Percentiles rank a stretch among this genome's conserved stretches.
phyloP scores from a whole-genome alignment of 1,140 invertebrate species.

The Stegodyphus mimosarum region DNA sequence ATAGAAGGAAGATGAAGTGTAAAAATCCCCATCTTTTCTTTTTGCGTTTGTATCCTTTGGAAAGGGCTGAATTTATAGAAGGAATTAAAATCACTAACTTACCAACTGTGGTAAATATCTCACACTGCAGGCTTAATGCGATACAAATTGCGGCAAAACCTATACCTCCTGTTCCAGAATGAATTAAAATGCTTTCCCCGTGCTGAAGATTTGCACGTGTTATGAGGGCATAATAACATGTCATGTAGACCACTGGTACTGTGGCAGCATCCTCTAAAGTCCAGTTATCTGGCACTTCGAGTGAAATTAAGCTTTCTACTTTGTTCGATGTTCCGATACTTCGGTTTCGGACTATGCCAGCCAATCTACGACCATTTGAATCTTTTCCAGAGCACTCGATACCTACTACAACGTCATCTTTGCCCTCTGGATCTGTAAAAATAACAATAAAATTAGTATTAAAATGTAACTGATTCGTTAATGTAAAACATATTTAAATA shows the following conservation, averaged over 20 bases:
- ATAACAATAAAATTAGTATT: slow-evolving; percentile 79
- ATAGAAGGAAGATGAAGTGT: not conserved
- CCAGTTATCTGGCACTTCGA: slow-evolving; percentile 82
- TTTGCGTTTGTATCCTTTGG: no score
- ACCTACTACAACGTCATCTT: slow-evolving; percentile 70
- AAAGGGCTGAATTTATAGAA: no score
- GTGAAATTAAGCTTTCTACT: slow-evolving; percentile 72
- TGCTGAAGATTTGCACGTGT: slow-evolving; percentile 83
- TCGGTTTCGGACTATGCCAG: slow-evolving; percentile 90
- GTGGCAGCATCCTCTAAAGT: slow-evolving; percentile 91
- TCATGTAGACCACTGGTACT: slow-evolving; percentile 92
- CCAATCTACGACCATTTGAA: slow-evolving; percentile 79
- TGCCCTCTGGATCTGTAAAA: slow-evolving; percentile 84
- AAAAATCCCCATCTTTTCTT: not conserved
- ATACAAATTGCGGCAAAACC: slow-evolving; percentile 95
- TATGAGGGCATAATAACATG: slow-evolving; percentile 75
- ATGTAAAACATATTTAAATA: not conserved
- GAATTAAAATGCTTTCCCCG: slow-evolving; percentile 89
- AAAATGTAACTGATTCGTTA: slow-evolving; percentile 66
- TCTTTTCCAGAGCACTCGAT: slow-evolving; percentile 90
- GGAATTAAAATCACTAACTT: slow-evolving; percentile 64
- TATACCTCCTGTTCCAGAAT: slow-evolving; percentile 96
- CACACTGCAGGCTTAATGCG: slow-evolving; percentile 85
- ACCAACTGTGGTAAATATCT: slow-evolving; percentile 89
- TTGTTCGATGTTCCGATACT: slow-evolving; percentile 89